Conservation (phyloP, 1,140 invertebrate species). For the Caenorhabditis tropicalis region DNA sequence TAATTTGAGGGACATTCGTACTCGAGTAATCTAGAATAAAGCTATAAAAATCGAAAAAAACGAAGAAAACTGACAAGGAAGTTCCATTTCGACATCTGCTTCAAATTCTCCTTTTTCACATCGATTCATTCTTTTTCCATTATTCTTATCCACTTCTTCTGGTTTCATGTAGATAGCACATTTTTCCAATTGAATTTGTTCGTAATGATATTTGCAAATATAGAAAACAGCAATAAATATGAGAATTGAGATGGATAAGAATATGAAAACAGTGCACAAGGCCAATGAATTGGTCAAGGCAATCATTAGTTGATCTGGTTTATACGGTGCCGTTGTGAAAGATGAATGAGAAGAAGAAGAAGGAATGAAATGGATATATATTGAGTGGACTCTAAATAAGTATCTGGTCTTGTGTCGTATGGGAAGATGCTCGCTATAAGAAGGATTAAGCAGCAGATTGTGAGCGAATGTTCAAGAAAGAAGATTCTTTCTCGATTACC, state of each 20-base stretch:
- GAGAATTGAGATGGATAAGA: slow-evolving; percentile 19
- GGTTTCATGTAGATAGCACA: slow-evolving; percentile 10
- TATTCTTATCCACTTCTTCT: background rate
- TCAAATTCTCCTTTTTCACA: background rate
- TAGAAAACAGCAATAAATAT: slow-evolving; percentile 3
- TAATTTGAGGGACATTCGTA: background rate
- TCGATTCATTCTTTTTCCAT: background rate
- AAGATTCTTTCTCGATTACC: slow-evolving; percentile 13
- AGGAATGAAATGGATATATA: background rate
- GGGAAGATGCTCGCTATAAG: background rate
- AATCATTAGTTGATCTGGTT: background rate
- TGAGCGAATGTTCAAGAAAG: slow-evolving; percentile 12
- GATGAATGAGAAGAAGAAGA: background rate
- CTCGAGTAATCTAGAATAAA: background rate
- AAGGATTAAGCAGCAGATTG: slow-evolving; percentile 12
- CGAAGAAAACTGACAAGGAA: background rate
- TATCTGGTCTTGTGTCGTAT: background rate
- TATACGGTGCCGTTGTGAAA: slow-evolving; percentile 1
- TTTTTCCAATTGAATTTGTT: background rate
- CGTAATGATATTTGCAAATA: slow-evolving; percentile 30
- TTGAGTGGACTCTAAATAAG: slow-evolving; percentile 3
- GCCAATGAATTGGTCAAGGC: slow-evolving; percentile 19
- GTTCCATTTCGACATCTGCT: background rate
- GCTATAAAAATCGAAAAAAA: background rate
- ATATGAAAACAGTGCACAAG: slow-evolving; percentile 28